Percentiles rank a stretch among this genome's conserved stretches.
These are phyloP conservation scores for Prionailurus viverrinus DNA, from an alignment of 2,113 vertebrate genomes.

Conservation along the genomic window DNA sequence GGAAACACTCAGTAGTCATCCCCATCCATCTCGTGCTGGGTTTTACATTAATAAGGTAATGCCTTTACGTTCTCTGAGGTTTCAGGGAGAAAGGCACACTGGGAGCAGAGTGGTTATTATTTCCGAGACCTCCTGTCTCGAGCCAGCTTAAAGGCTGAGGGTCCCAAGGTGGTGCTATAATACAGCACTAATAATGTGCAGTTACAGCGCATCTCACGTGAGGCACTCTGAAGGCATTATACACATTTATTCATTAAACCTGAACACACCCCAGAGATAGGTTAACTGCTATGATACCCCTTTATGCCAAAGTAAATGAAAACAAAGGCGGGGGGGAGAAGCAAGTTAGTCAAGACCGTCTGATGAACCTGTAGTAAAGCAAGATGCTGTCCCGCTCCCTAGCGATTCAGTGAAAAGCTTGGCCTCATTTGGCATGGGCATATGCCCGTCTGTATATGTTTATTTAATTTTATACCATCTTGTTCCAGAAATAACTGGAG, in stretches of 20 bases:
- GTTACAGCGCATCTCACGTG: constrained; percentile 53
- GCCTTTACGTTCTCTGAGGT: constrained; percentile 57
- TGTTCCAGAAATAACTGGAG: constrained; percentile 42
- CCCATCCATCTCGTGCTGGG: constrained; percentile 14
- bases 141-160: constrained; percentile 70
- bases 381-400: background rate
- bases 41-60: constrained; percentile 71
- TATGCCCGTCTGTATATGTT: background rate
- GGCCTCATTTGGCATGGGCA: background rate
- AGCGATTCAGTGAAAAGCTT: background rate
- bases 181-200: constrained; percentile 68
- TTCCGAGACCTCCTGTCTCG: constrained; percentile 72
- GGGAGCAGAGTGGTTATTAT: constrained; percentile 76
- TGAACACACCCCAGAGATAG: constrained; percentile 79
- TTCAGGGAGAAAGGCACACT: constrained; percentile 18
- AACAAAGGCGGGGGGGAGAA: constrained; percentile 55
- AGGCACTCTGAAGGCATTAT: constrained; percentile 57
- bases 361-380: background rate
- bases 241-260: constrained; percentile 80
- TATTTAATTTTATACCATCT: constrained; percentile 43
- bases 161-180: constrained; percentile 71
- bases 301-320: constrained; percentile 79
- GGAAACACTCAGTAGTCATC: constrained; percentile 46
- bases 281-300: constrained; percentile 76
- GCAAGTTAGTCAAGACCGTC: constrained; percentile 45